Evolutionary conservation across 2,797 vertebrate species (phyloP).

Genomic region (Tiaroga cobitis): DNA sequence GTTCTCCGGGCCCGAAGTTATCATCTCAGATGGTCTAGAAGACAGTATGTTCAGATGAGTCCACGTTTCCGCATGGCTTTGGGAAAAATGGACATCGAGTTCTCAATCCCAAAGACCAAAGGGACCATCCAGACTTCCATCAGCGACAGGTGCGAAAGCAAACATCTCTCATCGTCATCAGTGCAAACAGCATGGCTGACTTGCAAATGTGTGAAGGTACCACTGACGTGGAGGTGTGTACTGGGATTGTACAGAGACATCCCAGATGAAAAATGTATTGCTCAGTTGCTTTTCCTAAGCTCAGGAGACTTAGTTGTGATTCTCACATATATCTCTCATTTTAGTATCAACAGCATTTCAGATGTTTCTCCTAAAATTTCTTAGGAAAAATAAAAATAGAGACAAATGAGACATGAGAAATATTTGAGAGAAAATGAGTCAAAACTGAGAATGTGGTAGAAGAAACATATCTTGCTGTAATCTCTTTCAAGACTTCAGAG

Average conservation of each 20-base stretch:
- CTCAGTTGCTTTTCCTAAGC: too few relatives aligned
- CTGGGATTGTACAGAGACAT: not conserved
- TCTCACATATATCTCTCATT: too few relatives aligned
- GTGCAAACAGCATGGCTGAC: not conserved
- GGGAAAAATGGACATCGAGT: not conserved
- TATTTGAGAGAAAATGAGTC: too few relatives aligned
- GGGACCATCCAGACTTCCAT: not conserved
- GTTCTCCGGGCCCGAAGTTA: not conserved
- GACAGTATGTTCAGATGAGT: not conserved
- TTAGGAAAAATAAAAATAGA: too few relatives aligned
- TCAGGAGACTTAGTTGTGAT: too few relatives aligned
- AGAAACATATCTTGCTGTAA: too few relatives aligned
- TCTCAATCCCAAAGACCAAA: not conserved
- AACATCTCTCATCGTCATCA: not conserved
- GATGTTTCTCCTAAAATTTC: too few relatives aligned
- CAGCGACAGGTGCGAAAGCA: not conserved
- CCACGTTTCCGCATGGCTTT: not conserved
- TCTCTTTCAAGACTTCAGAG: too few relatives aligned
- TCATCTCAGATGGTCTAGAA: not conserved
- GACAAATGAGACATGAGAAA: too few relatives aligned
- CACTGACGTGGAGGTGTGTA: not conserved
- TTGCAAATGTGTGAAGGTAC: not conserved
- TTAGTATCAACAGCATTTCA: too few relatives aligned
- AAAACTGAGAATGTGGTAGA: too few relatives aligned
- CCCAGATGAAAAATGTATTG: too few relatives aligned